A percentile compares a stretch with the other conserved stretches of the same genome.
phyloP scores from a whole-genome alignment of 2,888 invertebrate species.

The Pherbina coryleti region DNA sequence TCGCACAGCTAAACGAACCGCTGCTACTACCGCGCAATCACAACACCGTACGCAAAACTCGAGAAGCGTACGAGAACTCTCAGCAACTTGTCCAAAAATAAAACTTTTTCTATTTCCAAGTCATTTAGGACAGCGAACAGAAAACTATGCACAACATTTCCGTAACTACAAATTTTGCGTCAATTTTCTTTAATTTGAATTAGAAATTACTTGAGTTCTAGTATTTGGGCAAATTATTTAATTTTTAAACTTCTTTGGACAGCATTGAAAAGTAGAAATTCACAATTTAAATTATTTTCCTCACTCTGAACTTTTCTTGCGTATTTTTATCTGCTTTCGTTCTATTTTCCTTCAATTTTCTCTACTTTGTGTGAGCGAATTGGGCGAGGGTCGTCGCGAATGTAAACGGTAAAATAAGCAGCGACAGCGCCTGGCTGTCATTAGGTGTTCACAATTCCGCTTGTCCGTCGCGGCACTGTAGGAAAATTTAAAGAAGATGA shows the following conservation, averaged over 20 bases:
- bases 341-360: neutral
- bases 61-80: neutral
- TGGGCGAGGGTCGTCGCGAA: constrained; percentile 11
- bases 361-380: constrained; percentile 10
- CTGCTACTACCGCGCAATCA: neutral
- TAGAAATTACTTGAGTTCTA: no score
- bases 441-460: neutral
- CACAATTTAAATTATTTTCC: constrained; percentile 26
- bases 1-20: neutral
- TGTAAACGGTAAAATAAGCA: neutral
- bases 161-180: neutral
- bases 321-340: neutral
- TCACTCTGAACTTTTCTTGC: constrained; percentile 9
- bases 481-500: neutral
- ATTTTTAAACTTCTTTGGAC: neutral
- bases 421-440: neutral
- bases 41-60: neutral
- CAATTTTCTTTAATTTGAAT: neutral
- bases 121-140: neutral
- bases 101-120: constrained; percentile 32
- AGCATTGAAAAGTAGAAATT: neutral
- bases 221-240: no score
- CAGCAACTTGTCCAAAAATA: constrained; percentile 39
- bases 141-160: neutral
- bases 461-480: neutral